Evolutionary conservation across 2,113 vertebrate species (phyloP).

Genomic region (Toxotes chatareus): DNA sequence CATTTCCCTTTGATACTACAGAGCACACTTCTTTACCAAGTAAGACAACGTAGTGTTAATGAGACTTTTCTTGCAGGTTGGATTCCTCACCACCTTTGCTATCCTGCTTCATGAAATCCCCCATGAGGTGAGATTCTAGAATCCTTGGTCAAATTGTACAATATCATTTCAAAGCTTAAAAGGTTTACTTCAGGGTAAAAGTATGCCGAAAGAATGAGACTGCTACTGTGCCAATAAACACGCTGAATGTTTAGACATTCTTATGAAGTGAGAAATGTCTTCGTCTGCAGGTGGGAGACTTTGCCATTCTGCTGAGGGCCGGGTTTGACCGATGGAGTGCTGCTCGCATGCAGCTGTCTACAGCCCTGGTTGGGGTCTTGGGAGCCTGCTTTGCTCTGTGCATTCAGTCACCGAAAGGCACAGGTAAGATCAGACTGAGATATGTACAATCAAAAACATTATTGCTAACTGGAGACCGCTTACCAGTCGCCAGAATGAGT

Average conservation of each 20-base stretch:
- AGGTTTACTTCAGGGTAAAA: background rate
- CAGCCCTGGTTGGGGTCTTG: slow-evolving; percentile 92
- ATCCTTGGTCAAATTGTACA: background rate
- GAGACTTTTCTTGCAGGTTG: slow-evolving; percentile 86
- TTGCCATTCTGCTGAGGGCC: slow-evolving; percentile 96
- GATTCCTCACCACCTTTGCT: slow-evolving; percentile 94
- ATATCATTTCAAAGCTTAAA: background rate
- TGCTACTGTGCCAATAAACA: slow-evolving; percentile 6
- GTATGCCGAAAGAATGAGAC: background rate
- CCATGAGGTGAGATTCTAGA: slow-evolving; percentile 90
- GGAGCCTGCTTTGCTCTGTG: slow-evolving; percentile 94
- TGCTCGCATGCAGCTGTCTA: slow-evolving; percentile 95
- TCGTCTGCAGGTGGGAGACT: slow-evolving; percentile 92
- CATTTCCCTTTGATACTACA: background rate
- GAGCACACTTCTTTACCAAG: background rate
- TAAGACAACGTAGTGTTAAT: slow-evolving; percentile 29
- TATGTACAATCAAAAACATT: background rate
- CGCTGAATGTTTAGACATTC: background rate
- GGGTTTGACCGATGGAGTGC: slow-evolving; percentile 98
- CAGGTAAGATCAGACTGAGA: slow-evolving; percentile 83
- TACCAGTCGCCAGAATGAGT: background rate
- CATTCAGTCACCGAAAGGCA: slow-evolving; percentile 92
- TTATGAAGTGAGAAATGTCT: slow-evolving; percentile 7
- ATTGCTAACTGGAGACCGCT: background rate
- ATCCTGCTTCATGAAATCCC: slow-evolving; percentile 98